These are phyloP conservation scores for Phenganax marumi DNA, from an alignment of 92 coral and sea anemone genomes.

Conservation along the genomic window DNA sequence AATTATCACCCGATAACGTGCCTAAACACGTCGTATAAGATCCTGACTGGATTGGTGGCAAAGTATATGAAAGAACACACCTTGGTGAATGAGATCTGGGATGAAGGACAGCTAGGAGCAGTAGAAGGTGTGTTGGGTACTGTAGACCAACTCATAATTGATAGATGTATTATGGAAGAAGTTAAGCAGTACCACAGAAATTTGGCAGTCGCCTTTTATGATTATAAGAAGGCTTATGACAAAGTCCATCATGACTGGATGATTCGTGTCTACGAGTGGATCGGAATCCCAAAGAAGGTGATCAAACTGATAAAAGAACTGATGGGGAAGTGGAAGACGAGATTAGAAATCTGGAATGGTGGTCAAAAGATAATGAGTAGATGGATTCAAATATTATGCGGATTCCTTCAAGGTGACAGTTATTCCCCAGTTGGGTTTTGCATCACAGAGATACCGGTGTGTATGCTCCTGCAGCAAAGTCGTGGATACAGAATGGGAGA, in stretches of 20 bases:
- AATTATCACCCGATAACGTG: conserved; percentile 58
- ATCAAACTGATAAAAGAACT: conserved; percentile 9
- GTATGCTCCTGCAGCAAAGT: conserved; percentile 31
- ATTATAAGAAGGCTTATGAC: conserved; percentile 49
- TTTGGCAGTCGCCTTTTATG: conserved; percentile 54
- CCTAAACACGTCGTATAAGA: conserved; percentile 36
- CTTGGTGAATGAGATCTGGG: conserved; percentile 49
- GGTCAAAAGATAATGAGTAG: conserved; percentile 8
- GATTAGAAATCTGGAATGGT: conserved; percentile 21
- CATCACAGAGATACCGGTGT: conserved; percentile 43
- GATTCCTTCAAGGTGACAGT: conserved; percentile 20
- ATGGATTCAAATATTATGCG: conserved; percentile 42
- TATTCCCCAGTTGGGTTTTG: conserved; percentile 49
- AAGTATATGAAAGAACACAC: conserved; percentile 47
- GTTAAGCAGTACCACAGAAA: conserved; percentile 48
- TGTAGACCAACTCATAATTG: conserved; percentile 58
- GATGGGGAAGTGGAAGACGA: conserved; percentile 28
- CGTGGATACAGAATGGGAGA: conserved; percentile 44
- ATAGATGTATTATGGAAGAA: conserved; percentile 47
- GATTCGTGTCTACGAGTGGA: no score
- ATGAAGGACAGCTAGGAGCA: conserved; percentile 52
- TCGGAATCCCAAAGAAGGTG: conserved; percentile 39
- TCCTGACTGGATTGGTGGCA: conserved; percentile 45
- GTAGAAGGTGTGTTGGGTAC: conserved; percentile 50
- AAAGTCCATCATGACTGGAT: conserved; percentile 31